Conservation (phyloP, 37 sponge, comb jelly and placozoan genomes). For the Tethya wilhelma region DNA sequence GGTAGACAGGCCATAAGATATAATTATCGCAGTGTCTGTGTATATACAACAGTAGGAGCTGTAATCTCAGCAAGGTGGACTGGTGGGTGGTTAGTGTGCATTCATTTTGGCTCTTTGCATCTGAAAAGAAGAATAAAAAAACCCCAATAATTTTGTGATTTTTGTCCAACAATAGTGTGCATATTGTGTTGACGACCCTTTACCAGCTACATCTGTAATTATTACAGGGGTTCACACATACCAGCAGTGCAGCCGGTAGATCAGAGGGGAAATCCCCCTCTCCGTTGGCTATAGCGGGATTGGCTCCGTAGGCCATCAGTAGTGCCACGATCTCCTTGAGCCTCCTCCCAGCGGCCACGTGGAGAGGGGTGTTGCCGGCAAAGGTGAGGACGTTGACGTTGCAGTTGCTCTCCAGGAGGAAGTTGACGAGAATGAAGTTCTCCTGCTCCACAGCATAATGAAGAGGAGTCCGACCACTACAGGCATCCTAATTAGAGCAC, state of each 20-base stretch:
- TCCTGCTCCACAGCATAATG: slow-evolving; percentile 90
- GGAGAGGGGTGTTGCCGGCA: slow-evolving; percentile 88
- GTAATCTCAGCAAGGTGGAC: too few species aligned
- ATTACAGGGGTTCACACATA: slow-evolving; percentile 13
- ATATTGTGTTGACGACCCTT: background rate
- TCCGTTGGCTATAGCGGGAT: slow-evolving; percentile 80
- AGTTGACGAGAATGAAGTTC: slow-evolving; percentile 74
- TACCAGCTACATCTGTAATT: background rate
- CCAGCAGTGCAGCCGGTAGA: slow-evolving; percentile 77
- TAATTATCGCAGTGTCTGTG: too few species aligned
- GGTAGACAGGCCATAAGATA: too few species aligned
- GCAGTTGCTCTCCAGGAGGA: slow-evolving; percentile 66
- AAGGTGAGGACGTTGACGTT: slow-evolving; percentile 79
- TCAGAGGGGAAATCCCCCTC: slow-evolving; percentile 85
- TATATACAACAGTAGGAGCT: too few species aligned
- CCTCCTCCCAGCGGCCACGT: slow-evolving; percentile 82
- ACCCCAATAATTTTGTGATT: background rate
- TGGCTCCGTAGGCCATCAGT: slow-evolving; percentile 87
- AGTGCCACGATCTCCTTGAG: slow-evolving; percentile 89
- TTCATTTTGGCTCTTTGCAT: slow-evolving; percentile 73
- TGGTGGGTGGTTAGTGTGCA: slow-evolving; percentile 58
- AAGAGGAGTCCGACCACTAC: slow-evolving; percentile 81
- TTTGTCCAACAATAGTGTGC: background rate
- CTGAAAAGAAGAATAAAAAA: slow-evolving; percentile 7
- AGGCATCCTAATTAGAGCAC: too few species aligned